A percentile compares a stretch with the other conserved stretches of the same genome.
These are phyloP conservation scores for Drosophila diplacantha DNA, from an alignment of 2,888 invertebrate species.

Conservation along the genomic window DNA sequence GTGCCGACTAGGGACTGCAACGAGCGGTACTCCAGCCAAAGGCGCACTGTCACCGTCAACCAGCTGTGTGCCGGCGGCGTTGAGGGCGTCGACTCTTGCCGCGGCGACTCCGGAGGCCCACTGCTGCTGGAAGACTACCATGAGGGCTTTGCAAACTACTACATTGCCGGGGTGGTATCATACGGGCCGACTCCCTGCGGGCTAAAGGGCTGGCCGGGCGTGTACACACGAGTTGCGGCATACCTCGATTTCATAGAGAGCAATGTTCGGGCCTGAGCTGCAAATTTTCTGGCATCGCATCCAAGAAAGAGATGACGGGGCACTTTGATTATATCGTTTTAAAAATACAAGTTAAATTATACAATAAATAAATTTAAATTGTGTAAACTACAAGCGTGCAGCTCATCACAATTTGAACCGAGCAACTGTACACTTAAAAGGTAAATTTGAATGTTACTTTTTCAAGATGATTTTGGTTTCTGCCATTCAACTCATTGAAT, in stretches of 20 bases:
- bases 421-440: constrained; percentile 35
- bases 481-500: constrained; percentile 32
- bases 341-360: constrained; percentile 56
- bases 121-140: constrained; percentile 77
- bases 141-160: constrained; percentile 78
- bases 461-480: constrained; percentile 44
- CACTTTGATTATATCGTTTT: constrained; percentile 23
- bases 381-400: constrained; percentile 37
- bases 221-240: constrained; percentile 81
- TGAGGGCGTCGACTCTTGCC: constrained; percentile 79
- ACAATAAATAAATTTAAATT: constrained; percentile 59
- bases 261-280: constrained; percentile 66
- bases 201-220: constrained; percentile 81
- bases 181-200: constrained; percentile 83
- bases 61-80: constrained; percentile 82
- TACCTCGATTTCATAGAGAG: constrained; percentile 81
- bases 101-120: constrained; percentile 83
- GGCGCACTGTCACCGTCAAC: constrained; percentile 76
- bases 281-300: not conserved
- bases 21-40: constrained; percentile 78
- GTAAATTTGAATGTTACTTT: constrained; percentile 25
- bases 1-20: constrained; percentile 79
- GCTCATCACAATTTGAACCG: constrained; percentile 49
- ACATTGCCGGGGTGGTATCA: constrained; percentile 81
- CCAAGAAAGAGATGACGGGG: not conserved